A percentile compares a stretch with the other conserved stretches of the same genome.
Evolutionary conservation across 2,888 invertebrate species (phyloP).

Genomic region (Hedychridium roseum): DNA sequence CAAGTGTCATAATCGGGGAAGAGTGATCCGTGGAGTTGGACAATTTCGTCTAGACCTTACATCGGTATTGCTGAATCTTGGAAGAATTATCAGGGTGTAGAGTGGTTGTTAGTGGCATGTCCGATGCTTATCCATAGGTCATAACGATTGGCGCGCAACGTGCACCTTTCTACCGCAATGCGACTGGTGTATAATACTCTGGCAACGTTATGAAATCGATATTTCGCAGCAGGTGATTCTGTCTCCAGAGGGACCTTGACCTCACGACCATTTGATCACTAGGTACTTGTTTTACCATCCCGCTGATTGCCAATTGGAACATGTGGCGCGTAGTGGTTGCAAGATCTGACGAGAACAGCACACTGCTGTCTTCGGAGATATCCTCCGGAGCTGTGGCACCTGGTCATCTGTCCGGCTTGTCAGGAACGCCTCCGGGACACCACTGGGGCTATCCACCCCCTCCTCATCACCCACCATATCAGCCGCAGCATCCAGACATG

Average conservation of each 20-base stretch:
- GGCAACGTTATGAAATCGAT: slow-evolving; percentile 11
- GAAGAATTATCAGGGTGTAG: too few relatives aligned
- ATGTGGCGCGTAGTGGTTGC: slow-evolving; percentile 62
- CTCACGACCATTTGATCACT: too few relatives aligned
- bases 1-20: too few relatives aligned
- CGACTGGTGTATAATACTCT: slow-evolving; percentile 13
- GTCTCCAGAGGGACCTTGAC: not conserved
- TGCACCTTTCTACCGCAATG: slow-evolving; percentile 6
- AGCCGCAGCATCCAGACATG: slow-evolving; percentile 51
- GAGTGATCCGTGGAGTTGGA: too few relatives aligned
- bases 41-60: too few relatives aligned
- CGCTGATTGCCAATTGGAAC: slow-evolving; percentile 7
- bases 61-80: too few relatives aligned
- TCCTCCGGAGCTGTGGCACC: slow-evolving; percentile 40
- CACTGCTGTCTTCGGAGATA: slow-evolving; percentile 57
- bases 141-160: slow-evolving; percentile 3
- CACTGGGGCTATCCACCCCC: slow-evolving; percentile 42
- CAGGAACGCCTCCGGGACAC: slow-evolving; percentile 42
- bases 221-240: slow-evolving; percentile 7
- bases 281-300: too few relatives aligned
- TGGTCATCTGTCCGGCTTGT: slow-evolving; percentile 38
- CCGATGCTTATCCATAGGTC: not conserved
- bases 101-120: too few relatives aligned
- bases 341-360: slow-evolving; percentile 59
- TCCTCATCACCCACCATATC: slow-evolving; percentile 43